A percentile compares a stretch with the other conserved stretches of the same genome.
These are phyloP conservation scores for Drosophila seclusa DNA, from an alignment of 2,888 invertebrate species.

Conservation along the genomic window DNA sequence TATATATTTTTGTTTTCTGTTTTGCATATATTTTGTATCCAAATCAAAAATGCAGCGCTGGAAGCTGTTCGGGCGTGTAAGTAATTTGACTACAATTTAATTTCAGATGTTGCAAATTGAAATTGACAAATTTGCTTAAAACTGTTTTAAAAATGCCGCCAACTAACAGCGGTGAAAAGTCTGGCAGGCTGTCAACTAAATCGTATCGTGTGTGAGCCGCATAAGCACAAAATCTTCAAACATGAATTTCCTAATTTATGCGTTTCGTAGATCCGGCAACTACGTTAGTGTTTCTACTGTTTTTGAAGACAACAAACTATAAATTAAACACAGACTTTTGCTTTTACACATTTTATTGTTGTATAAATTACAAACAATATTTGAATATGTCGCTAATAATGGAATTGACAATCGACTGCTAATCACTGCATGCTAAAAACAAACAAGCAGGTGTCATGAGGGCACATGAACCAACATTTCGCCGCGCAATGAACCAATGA, in stretches of 20 bases:
- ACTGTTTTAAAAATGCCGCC: not conserved
- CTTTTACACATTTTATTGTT: not conserved
- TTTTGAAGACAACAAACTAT: not conserved
- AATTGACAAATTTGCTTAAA: not conserved
- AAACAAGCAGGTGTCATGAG: conserved; percentile 27
- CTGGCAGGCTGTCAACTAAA: not conserved
- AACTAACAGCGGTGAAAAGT: not conserved
- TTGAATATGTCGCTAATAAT: not conserved
- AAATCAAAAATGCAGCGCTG: conserved; percentile 9
- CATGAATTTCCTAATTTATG: not conserved
- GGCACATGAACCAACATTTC: not conserved
- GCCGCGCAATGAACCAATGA: conserved; percentile 13
- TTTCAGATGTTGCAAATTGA: not conserved
- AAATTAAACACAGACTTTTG: not conserved
- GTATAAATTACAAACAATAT: not conserved
- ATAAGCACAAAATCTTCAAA: not conserved
- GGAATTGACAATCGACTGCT: not conserved
- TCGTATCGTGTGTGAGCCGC: not conserved
- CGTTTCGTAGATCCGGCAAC: not conserved
- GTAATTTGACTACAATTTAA: not conserved
- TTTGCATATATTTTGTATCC: conserved; percentile 1
- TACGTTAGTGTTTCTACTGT: not conserved
- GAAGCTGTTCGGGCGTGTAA: conserved; percentile 16
- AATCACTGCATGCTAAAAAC: not conserved
- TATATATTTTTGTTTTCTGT: not conserved